phyloP scores from a whole-genome alignment of 2,797 vertebrate genomes.

The Bovichtus diacanthus region DNA sequence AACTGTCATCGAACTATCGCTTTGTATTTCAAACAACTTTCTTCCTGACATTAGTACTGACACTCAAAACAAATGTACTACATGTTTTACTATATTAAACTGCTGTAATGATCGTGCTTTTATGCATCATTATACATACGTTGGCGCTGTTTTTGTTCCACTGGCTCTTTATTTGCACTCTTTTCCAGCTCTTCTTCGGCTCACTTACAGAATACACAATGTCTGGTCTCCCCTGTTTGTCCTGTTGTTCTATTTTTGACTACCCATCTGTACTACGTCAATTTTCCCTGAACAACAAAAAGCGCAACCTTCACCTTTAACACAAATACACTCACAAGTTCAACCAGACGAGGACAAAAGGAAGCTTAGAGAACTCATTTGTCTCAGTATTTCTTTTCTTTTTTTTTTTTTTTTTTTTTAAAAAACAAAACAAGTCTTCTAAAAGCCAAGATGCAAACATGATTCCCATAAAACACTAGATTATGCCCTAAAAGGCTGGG shows the following conservation, averaged over 20 bases:
- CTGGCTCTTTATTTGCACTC: neutral
- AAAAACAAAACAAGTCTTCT: neutral
- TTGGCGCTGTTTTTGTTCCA: neutral
- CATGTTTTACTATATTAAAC: neutral
- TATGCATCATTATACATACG: neutral
- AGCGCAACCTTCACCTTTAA: neutral
- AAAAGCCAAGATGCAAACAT: neutral
- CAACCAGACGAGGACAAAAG: neutral
- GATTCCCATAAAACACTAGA: slow-evolving; percentile 30
- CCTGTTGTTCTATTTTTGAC: neutral
- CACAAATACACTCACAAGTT: neutral
- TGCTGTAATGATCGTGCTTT: neutral
- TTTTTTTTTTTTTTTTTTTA: too few relatives aligned
- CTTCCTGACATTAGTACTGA: neutral
- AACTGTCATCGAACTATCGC: neutral
- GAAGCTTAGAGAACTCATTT: neutral
- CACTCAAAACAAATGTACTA: neutral
- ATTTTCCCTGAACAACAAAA: neutral
- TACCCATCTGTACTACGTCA: neutral
- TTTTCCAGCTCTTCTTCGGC: neutral
- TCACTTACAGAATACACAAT: neutral
- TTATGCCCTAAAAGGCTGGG: slow-evolving; percentile 17
- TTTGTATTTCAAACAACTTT: neutral
- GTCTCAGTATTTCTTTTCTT: neutral
- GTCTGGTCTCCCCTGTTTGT: neutral